Base-by-base conservation (phyloP, 2,888 invertebrate species). In the Ennomos fuscantarius region DNA sequence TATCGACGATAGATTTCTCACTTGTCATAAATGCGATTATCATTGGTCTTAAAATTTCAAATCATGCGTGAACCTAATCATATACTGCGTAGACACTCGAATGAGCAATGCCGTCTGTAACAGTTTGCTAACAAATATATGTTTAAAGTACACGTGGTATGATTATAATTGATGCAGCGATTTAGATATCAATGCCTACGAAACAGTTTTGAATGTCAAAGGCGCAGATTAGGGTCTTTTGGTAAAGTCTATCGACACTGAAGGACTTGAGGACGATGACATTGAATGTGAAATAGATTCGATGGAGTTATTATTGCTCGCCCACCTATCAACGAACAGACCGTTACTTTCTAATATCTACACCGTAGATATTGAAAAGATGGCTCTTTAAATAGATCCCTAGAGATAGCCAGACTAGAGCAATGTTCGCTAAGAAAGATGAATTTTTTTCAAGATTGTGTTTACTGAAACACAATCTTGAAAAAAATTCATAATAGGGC, bases 161-260 rank as follows among this genome's bases (percentile, higher is more conserved):
- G 56, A 56, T 56, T 15, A 51, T 51, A 51, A 56, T 56, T 51
- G 56, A 56, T 51, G 36, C 33, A 41, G 13, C 50, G 32, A 41
- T 51, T 46, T 46, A 50, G 46, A 50, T 40, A 41, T 50, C 35
- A 42, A 49, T 41, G 45, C 49, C 13, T 50, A 41, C 31, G 11
- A 1, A 45, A 32, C 36, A 40, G 36, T 41, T 45, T 41, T 41
- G 50, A 55, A 45, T 55, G 50, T 41, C 50, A 41, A 51, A 15
- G 42, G 12, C 41, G 40, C 9, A 46, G 34, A 39, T 43, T 37
- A 52, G 47, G 43, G 34, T 32, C 44, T 44, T 44, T 43, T 41
- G 15, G 48, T 39, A 37, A 46, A 47, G 47, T 51, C 42, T 51
- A 24, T 15, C 39, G 47, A 47, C 56, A 47, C 42, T 39, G 11